Base-by-base conservation (phyloP, 2,797 vertebrate genomes). In the Acomys russatus region DNA sequence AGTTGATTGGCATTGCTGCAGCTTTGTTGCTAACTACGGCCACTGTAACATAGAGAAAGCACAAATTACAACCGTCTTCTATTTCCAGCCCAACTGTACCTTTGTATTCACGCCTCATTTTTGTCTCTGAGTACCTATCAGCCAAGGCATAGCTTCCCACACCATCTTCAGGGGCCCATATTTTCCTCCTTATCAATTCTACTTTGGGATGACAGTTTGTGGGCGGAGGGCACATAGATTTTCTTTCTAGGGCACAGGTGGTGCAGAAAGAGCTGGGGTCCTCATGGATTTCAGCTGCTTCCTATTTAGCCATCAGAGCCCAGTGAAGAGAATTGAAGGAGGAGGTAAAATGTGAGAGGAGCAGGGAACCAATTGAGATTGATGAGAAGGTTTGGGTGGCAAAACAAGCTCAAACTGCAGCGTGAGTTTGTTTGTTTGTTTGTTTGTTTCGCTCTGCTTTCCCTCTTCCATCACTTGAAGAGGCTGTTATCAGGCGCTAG, bases 371-470 rank as follows among this genome's bases (percentile, higher is more conserved):
- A 92, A 80, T 30, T 44, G 56, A 66, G 22, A 76, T 95, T 91
- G 74, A 78, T 88, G 68, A 92, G 90, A 77, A 80, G 77, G 90
- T 86, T 90, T 94, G 83, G 17, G 59, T 89, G 91, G 89, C 86
- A 90, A 90, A 94, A 78, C 88, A 94, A 96, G 87, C 66, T 92
- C 92, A 96, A 77, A 61, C 28, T 49, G 23, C 86, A 33, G 49
- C 93, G 84, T n/a, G n/a, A n/a, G n/a, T 85, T 0, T 95, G 97
- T 97, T 95, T 91, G 88, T 64, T 95, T 97, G n/a, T 85, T 0
- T 95, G 97, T 97, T 95, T 91, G 88, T 64, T 95, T 97, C 90
- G 92, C 59, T 33, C 85, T 96, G 66, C 93, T 92, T 3, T 83
- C 33, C 79, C 71, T 89, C 83, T 97, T 93, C 92, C 80, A 78